A percentile compares a stretch with the other conserved stretches of the same genome.
Conservation (phyloP, 2,113 vertebrate species). For the Cranoglanis bouderius region DNA sequence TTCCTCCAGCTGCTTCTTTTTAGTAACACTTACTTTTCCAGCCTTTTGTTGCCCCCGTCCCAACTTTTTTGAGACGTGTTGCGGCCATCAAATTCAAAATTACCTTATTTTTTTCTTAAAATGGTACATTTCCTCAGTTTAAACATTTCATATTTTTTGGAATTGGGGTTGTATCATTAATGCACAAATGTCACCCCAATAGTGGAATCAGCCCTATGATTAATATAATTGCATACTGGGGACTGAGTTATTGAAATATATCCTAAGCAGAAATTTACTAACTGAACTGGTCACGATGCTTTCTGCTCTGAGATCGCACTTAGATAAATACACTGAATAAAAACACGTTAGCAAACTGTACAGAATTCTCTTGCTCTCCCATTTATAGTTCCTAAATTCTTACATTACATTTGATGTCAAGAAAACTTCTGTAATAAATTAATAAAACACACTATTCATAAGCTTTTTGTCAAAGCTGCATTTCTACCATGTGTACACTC, state of each 20-base stretch:
- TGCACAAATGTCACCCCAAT: too few species aligned
- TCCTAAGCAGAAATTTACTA: not conserved
- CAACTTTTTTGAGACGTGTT: too few species aligned
- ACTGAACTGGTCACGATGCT: not conserved
- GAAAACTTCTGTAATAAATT: not conserved
- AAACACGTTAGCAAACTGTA: not conserved
- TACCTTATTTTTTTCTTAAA: too few species aligned
- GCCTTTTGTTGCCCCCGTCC: too few species aligned
- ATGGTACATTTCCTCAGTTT: too few species aligned
- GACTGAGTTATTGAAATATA: not conserved
- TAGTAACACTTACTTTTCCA: too few species aligned
- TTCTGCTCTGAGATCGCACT: not conserved
- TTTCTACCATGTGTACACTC: not conserved
- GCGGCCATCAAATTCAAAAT: too few species aligned
- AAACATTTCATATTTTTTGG: too few species aligned
- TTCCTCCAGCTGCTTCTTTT: too few species aligned
- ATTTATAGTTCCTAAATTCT: not conserved
- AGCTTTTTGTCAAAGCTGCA: not conserved
- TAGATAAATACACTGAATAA: not conserved
- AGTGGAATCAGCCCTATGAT: too few species aligned
- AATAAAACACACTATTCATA: not conserved
- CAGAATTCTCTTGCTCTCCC: not conserved
- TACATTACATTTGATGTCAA: not conserved
- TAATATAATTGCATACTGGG: not conserved
- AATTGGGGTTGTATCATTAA: too few species aligned